These are phyloP conservation scores for Calycopis cecrops DNA, from an alignment of 1,140 invertebrate species.

Conservation along the genomic window DNA sequence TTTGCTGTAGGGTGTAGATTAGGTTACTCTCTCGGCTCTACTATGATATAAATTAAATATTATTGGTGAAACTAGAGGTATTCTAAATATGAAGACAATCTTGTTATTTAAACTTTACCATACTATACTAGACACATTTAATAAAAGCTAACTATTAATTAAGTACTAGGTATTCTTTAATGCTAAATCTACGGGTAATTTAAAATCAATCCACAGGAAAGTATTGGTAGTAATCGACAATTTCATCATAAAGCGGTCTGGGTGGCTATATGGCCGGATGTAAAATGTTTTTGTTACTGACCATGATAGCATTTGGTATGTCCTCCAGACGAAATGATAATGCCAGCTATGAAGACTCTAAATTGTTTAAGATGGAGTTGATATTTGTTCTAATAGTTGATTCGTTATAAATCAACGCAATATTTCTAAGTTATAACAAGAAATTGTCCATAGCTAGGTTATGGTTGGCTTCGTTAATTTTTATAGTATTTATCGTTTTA, in stretches of 20 bases:
- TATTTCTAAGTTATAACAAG: constrained; percentile 23
- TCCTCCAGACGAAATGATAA: constrained; percentile 32
- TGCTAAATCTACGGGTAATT: constrained; percentile 23
- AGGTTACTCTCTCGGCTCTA: too few species aligned
- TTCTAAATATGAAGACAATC: constrained; percentile 27
- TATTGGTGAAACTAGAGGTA: constrained; percentile 22
- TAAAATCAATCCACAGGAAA: constrained; percentile 24
- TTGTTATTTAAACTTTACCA: constrained; percentile 18
- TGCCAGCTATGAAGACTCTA: constrained; percentile 28
- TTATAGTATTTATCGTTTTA: constrained; percentile 20
- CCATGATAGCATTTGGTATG: constrained; percentile 26
- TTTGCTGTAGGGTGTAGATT: too few species aligned
- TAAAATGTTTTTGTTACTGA: constrained; percentile 27
- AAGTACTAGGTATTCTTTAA: constrained; percentile 20
- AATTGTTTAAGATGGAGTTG: constrained; percentile 14
- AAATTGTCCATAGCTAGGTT: constrained; percentile 28
- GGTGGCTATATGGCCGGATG: constrained; percentile 27
- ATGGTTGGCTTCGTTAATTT: constrained; percentile 25
- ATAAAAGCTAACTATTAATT: constrained; percentile 18
- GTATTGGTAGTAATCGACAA: constrained; percentile 30
- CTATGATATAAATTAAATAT: too few species aligned
- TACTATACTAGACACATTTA: not conserved
- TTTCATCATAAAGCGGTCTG: constrained; percentile 25
- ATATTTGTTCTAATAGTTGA: constrained; percentile 13
- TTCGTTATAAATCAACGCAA: constrained; percentile 19